phyloP scores from a whole-genome alignment of 2,113 vertebrate species.

The Gymnarchus niloticus region DNA sequence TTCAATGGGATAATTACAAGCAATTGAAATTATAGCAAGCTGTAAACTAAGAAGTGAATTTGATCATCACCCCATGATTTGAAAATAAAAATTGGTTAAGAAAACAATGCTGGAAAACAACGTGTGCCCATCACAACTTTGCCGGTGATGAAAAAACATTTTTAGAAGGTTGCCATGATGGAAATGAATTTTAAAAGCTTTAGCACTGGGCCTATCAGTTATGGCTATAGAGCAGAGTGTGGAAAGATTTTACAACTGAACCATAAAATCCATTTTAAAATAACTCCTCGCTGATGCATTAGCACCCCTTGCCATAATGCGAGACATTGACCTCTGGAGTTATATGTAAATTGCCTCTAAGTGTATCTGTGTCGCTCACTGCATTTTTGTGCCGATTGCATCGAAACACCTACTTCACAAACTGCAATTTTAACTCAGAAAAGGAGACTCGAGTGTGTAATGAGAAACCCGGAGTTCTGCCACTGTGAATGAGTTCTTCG shows the following conservation, averaged over 20 bases:
- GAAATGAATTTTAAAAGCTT: neutral
- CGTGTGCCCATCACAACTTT: neutral
- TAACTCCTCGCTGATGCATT: neutral
- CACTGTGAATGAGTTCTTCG: neutral
- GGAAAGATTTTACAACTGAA: neutral
- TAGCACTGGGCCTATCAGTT: neutral
- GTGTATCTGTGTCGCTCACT: neutral
- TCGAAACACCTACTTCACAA: neutral
- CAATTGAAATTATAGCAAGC: conserved; percentile 4
- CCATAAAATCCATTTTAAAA: neutral
- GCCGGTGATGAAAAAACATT: neutral
- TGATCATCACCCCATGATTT: neutral
- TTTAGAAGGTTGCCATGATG: neutral
- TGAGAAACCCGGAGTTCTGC: neutral
- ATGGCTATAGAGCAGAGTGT: neutral
- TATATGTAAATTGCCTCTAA: neutral
- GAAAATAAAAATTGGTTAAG: conserved; percentile 10
- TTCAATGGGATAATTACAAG: conserved; percentile 5
- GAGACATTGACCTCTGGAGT: neutral
- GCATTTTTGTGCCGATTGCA: neutral
- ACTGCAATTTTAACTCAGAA: neutral
- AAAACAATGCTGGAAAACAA: neutral
- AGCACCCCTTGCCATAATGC: neutral
- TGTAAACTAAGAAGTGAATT: neutral
- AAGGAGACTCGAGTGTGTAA: conserved; percentile 10